phyloP scores from a whole-genome alignment of 2,113 vertebrate genomes.

The Tragelaphus imberbis region DNA sequence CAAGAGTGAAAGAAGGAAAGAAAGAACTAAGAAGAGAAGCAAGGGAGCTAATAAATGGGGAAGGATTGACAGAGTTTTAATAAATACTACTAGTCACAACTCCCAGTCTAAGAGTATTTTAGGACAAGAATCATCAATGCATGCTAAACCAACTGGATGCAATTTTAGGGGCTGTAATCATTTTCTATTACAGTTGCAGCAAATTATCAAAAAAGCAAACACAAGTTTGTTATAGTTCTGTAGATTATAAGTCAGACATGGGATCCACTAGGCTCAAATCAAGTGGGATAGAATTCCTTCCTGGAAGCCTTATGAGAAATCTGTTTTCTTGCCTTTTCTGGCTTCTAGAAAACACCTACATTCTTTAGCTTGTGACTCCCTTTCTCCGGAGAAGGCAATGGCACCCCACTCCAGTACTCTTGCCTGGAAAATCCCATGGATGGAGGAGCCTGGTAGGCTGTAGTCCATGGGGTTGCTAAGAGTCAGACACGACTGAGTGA shows the following conservation, averaged over 20 bases:
- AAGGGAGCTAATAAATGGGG: background rate
- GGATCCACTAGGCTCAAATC: background rate
- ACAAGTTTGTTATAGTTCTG: background rate
- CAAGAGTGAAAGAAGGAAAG: background rate
- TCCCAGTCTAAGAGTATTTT: background rate
- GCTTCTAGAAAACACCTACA: background rate
- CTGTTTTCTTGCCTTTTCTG: background rate
- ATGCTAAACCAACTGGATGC: background rate
- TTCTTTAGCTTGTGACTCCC: background rate
- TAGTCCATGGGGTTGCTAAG: too few relatives aligned
- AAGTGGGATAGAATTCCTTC: background rate
- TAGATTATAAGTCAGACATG: background rate
- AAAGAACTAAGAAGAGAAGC: background rate
- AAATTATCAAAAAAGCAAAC: background rate
- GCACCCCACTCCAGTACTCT: too few relatives aligned
- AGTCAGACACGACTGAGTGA: too few relatives aligned
- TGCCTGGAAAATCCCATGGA: too few relatives aligned
- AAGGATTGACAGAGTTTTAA: background rate
- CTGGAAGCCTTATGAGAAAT: background rate
- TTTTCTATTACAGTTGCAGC: background rate
- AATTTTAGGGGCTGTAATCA: background rate
- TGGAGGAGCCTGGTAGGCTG: too few relatives aligned
- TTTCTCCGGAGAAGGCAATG: background rate
- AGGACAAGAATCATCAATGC: background rate
- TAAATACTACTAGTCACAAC: background rate